Conservation (phyloP, 2,888 invertebrate genomes). For the Drosophila imparisetae region DNA sequence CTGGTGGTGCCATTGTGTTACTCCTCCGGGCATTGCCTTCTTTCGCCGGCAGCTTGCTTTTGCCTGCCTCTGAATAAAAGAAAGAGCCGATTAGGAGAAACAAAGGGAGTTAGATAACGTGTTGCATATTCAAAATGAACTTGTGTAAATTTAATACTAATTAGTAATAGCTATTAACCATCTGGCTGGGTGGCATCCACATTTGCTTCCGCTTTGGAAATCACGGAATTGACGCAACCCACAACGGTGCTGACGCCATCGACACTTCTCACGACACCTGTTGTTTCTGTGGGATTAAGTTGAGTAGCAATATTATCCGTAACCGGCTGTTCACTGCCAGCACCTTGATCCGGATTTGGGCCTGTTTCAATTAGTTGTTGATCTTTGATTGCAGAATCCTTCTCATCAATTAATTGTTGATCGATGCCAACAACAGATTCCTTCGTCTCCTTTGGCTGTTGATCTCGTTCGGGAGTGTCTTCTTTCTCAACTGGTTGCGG, state of each 20-base stretch:
- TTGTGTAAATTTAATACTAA: constrained; percentile 14
- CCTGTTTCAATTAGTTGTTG: not conserved
- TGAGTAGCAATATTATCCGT: not conserved
- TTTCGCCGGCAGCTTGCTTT: constrained; percentile 14
- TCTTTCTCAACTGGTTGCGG: not conserved
- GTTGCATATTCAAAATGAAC: not conserved
- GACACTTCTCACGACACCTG: constrained; percentile 58
- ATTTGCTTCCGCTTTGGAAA: constrained; percentile 19
- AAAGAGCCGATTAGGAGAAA: constrained; percentile 3
- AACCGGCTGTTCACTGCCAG: not conserved
- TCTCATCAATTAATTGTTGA: not conserved
- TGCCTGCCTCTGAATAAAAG: constrained; percentile 21
- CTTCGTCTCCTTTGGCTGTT: not conserved
- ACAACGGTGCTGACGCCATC: constrained; percentile 2
- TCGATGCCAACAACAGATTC: not conserved
- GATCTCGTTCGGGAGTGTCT: not conserved
- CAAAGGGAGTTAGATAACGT: constrained; percentile 7
- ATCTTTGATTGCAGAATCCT: not conserved
- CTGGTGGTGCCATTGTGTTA: constrained; percentile 44
- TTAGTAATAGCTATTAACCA: constrained; percentile 64
- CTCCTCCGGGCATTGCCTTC: not conserved
- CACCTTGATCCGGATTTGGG: not conserved
- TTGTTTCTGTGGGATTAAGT: constrained; percentile 49
- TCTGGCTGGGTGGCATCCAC: constrained; percentile 52
- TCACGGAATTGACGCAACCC: not conserved